Evolutionary conservation across 2,888 invertebrate genomes (phyloP), one percentile per base, ranked within the genome.

Genomic region (Fragum fragum): DNA sequence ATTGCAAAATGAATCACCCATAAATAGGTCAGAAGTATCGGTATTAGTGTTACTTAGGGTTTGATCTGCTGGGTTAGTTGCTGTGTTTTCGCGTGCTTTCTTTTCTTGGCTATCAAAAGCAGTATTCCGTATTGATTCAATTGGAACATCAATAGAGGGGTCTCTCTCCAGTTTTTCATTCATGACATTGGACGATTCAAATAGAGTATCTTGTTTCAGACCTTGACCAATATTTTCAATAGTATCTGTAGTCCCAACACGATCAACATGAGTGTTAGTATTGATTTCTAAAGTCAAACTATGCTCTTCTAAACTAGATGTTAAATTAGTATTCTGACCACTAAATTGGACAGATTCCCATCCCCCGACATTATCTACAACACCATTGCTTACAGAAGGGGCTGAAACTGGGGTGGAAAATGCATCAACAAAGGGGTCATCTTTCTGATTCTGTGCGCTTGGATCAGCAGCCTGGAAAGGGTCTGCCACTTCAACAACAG

Each of bases 391-490:
- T 66, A 66, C 66, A 42, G 32, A 26, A n/a, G 61, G 32, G n/a
- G 21, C 66, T 21, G 42, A 66, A 36, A 42, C 42, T 53, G 55
- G 21, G 36, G 36, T 36, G 18, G 55, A 18, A 55, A 32, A 36
- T 18, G 71, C 29, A 28, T 69, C 69, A 71, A 53, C 26, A 23
- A 71, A 71, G 11, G 36, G 71, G 52, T 70, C 52, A 18, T 42
- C 52, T 52, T 14, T 36, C 21, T 16, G 42, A 21, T 5, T 23
- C 29, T 28, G 16, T 66, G 42, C 16, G 23, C n/a, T 32, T 6
- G 66, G 18, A 23, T 39, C 66, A 23, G 23, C 42, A 21, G 29
- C 42, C 21, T 36, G 42, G 36, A 66, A 66, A 21, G 42, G 66
- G 42, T 66, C 66, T 39, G n/a, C 23, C 16, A 9, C 66, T n/a